Evolutionary conservation across 2,113 vertebrate species (phyloP).

Genomic region (Perca schrenkii): DNA sequence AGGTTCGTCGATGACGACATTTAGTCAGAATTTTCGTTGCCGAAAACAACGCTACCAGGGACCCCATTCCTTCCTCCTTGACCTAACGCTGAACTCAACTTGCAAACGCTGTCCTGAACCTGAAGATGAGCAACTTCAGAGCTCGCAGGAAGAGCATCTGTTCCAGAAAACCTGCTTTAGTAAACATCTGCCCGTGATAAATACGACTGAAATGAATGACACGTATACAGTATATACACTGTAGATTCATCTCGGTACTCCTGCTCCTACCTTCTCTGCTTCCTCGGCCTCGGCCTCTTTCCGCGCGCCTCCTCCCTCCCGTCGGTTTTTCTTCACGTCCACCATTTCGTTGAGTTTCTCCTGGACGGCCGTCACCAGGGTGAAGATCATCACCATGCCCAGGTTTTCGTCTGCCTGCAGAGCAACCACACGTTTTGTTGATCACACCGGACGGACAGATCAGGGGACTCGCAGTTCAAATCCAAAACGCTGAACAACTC

Average conservation of each 20-base stretch:
- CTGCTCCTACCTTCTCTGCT: constrained; percentile 91
- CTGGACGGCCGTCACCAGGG: constrained; percentile 95
- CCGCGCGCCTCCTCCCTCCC: constrained; percentile 92
- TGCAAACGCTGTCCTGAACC: neutral
- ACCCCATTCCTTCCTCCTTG: neutral
- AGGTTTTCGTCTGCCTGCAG: constrained; percentile 94
- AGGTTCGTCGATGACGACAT: too few relatives aligned
- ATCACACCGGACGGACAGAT: neutral
- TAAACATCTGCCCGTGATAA: too few relatives aligned
- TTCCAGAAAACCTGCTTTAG: too few relatives aligned
- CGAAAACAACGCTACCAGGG: too few relatives aligned
- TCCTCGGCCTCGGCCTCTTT: constrained; percentile 95
- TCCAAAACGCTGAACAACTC: too few relatives aligned
- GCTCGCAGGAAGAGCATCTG: too few relatives aligned
- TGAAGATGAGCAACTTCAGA: too few relatives aligned
- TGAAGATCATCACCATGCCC: constrained; percentile 99
- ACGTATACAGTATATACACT: too few relatives aligned
- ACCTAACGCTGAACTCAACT: neutral
- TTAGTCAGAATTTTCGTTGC: too few relatives aligned
- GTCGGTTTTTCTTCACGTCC: constrained; percentile 92
- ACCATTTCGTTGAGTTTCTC: constrained; percentile 98
- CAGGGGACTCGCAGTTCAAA: too few relatives aligned
- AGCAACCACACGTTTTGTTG: constrained; percentile 28
- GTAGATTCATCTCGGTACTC: too few relatives aligned
- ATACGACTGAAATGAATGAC: too few relatives aligned